Evolutionary conservation across 2,888 invertebrate species (phyloP), one percentile per base, ranked within the genome.

Genomic region (Mythimna impura): DNA sequence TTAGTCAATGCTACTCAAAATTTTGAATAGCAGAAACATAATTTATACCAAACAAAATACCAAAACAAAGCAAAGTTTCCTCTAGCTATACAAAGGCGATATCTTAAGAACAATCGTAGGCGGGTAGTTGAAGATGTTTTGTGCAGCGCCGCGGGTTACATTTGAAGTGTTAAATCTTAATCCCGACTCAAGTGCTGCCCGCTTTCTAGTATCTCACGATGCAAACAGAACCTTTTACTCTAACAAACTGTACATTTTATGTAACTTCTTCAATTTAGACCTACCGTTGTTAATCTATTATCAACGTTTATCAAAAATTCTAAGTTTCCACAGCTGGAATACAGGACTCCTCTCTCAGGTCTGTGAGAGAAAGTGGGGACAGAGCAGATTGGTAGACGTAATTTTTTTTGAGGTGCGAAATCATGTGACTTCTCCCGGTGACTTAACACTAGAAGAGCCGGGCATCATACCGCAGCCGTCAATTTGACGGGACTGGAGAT

Each of bases 111-210:
- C 80, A 73, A 76, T 74, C 73, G 67, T 61, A 71, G 78, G 68
- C 78, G 66, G 66, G 25, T 62, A 73, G 62, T 64, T 80, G 43
- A 69, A 82, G 73, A 80, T 82, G 74, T 81, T 86, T 78, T 70
- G 75, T 70, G 73, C 67, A 80, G 60, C 75, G 73, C 72, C 75
- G 78, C 80, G 73, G 72, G 71, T 78, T 73, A 76, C 75, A 83
- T 80, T 74, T 75, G 66, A 71, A 88, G 82, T 84, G 86, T 82
- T 86, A 80, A 83, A 86, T 86, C 87, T 86, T 86, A 82, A 84
- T 85, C 82, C 73, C 25, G 78, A 79, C 75, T 75, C 50, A 66
- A 75, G 50, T 63, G 47, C 43, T 50, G 64, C 14, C 55, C 55
- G 63, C 22, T 67, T 47, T 70, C 47, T 69, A 36, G 43, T 55